phyloP scores from a whole-genome alignment of 2,797 vertebrate genomes.

The Nyctalus aviator region DNA sequence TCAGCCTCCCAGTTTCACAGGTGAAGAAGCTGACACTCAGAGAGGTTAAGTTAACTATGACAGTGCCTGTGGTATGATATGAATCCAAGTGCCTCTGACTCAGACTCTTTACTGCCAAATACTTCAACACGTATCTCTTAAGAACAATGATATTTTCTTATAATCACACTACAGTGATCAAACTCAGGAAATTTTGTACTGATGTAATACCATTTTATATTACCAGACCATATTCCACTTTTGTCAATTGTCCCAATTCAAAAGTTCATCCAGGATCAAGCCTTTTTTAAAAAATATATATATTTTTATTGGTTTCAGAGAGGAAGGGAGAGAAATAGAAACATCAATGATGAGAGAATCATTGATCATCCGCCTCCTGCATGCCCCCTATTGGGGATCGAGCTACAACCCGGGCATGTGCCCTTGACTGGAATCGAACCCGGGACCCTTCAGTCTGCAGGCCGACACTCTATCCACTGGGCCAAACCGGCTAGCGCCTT shows the following conservation, averaged over 20 bases:
- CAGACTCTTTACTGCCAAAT: neutral
- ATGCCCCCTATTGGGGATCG: no score
- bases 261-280: neutral
- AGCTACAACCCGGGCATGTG: no score
- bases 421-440: no score
- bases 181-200: neutral
- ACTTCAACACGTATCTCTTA: neutral
- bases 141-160: neutral
- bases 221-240: neutral
- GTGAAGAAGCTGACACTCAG: neutral
- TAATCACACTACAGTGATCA: neutral
- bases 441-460: no score
- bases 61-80: neutral
- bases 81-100: slow-evolving; percentile 1
- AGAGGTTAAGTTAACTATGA: neutral
- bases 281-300: neutral
- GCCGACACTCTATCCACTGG: no score
- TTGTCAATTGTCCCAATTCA: neutral
- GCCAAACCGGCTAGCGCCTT: neutral
- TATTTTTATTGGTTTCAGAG: no score
- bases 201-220: neutral
- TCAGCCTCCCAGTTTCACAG: neutral
- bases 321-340: no score
- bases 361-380: no score
- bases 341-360: no score